phyloP scores from a whole-genome alignment of 2,113 vertebrate genomes.

The Baryphthengus martii region DNA sequence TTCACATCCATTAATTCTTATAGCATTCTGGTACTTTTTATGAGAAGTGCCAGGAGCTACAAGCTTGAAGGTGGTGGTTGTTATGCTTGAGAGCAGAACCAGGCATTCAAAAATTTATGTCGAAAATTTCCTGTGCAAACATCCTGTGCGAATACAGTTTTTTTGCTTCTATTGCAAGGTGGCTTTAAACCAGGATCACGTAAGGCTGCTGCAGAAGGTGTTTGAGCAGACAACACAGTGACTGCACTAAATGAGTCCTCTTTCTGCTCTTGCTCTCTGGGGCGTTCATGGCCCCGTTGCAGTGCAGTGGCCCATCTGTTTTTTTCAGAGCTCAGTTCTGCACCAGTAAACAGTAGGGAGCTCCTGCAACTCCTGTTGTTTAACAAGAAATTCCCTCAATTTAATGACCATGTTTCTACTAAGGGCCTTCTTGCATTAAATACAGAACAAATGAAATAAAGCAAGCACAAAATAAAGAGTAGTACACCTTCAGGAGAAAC shows the following conservation, averaged over 20 bases:
- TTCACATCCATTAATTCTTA: not conserved
- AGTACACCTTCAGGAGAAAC: not conserved
- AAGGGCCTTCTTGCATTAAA: not conserved
- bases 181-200: not conserved
- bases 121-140: not conserved
- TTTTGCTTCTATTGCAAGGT: not conserved
- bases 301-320: rapidly evolving
- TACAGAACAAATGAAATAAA: not conserved
- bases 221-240: not conserved
- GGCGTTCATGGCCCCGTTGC: not conserved
- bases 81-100: not conserved
- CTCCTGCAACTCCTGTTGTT: not conserved
- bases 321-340: not conserved
- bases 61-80: not conserved
- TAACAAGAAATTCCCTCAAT: not conserved
- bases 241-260: not conserved
- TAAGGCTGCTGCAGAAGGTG: not conserved
- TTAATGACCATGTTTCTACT: not conserved
- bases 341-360: rapidly evolving
- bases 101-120: not conserved
- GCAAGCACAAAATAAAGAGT: not conserved
- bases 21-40: not conserved
- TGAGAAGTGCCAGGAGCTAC: not conserved
- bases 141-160: not conserved
- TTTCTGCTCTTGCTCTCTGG: not conserved